These are phyloP conservation scores for Aphodius granarius DNA, from an alignment of 2,888 invertebrate species.

Conservation along the genomic window DNA sequence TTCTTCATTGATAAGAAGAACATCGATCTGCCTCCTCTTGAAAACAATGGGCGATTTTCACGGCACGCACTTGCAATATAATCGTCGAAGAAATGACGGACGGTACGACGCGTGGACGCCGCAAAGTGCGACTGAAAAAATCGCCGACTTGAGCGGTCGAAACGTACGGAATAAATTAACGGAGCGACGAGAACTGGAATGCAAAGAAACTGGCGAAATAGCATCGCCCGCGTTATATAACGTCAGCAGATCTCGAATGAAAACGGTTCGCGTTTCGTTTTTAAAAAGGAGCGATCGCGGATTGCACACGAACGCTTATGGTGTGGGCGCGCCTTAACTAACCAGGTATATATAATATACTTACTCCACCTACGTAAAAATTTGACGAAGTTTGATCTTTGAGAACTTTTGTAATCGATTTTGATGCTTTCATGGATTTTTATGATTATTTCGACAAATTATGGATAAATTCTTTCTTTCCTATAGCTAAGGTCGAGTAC, in stretches of 20 bases:
- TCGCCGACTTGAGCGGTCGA: neutral
- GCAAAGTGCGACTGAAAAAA: constrained; percentile 7
- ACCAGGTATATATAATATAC: neutral
- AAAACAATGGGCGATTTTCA: neutral
- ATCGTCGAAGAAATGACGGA: neutral
- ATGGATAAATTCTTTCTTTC: too few relatives aligned
- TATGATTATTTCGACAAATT: too few relatives aligned
- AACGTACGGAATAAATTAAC: constrained; percentile 22
- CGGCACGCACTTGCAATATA: neutral
- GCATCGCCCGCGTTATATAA: constrained; percentile 12
- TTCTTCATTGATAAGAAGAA: neutral
- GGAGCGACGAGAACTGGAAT: constrained; percentile 27
- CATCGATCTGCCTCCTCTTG: neutral
- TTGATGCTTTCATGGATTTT: too few relatives aligned
- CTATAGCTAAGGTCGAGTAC: too few relatives aligned
- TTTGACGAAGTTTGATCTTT: too few relatives aligned
- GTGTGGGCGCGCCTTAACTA: neutral
- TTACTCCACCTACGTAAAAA: too few relatives aligned
- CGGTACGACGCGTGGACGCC: neutral
- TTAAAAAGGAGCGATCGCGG: neutral
- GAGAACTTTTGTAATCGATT: too few relatives aligned
- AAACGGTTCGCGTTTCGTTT: neutral
- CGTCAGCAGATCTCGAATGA: neutral
- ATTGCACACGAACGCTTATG: neutral
- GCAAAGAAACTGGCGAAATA: constrained; percentile 13